A percentile compares a stretch with the other conserved stretches of the same genome.
Conservation (phyloP, 2,797 vertebrate genomes). For the Chrysolophus pictus region DNA sequence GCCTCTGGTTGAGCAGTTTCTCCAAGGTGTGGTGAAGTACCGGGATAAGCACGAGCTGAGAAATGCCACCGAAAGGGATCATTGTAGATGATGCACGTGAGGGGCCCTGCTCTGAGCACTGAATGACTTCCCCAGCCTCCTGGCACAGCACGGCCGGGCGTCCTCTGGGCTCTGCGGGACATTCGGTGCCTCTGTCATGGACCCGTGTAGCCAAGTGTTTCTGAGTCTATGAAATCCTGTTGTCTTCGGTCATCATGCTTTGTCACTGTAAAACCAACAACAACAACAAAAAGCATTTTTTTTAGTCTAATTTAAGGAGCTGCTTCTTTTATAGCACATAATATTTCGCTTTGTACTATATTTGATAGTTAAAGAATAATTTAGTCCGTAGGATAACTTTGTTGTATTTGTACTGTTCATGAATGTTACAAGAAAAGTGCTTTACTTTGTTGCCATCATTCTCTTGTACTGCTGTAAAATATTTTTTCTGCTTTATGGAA, state of each 20-base stretch:
- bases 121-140: constrained; percentile 57
- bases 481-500: constrained; percentile 74
- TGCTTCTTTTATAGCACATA: constrained; percentile 85
- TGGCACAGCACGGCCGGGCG: not conserved
- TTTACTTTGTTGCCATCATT: constrained; percentile 83
- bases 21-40: constrained; percentile 64
- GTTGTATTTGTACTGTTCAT: constrained; percentile 83
- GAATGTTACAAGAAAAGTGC: constrained; percentile 84
- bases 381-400: constrained; percentile 81
- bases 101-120: constrained; percentile 20
- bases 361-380: constrained; percentile 83
- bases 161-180: constrained; percentile 47
- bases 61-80: constrained; percentile 16
- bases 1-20: constrained; percentile 74
- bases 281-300: constrained; percentile 67
- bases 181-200: constrained; percentile 70
- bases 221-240: constrained; percentile 67
- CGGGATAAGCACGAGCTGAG: constrained; percentile 54
- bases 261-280: constrained; percentile 77
- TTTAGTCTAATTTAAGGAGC: constrained; percentile 84
- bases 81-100: constrained; percentile 47
- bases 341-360: constrained; percentile 84
- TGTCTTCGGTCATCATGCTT: constrained; percentile 75
- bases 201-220: constrained; percentile 78
- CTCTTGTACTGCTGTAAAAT: constrained; percentile 82